Base-by-base conservation (phyloP, 37 sponge, comb jelly and placozoan genomes). In the Cladorhizidae sp. region DNA sequence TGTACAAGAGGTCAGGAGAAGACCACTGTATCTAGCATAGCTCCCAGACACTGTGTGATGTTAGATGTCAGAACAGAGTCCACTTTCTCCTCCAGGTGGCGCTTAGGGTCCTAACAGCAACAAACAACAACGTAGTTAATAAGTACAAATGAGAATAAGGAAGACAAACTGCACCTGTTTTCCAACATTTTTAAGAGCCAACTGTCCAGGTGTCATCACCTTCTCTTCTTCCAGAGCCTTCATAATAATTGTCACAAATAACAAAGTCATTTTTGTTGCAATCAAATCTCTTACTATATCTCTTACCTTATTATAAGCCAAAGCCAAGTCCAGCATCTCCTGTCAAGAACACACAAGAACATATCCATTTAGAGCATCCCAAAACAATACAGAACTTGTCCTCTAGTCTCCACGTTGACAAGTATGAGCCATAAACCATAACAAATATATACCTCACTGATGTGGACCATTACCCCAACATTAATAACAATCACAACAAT, bases 11-110 rank as follows among this genome's bases (percentile, higher is more conserved):
- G 9, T 71, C 45, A 87, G 8, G 93, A 96, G 84, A 98, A 98
- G 41, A 96, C 97, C 15, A 98, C 97, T 42, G 96, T 98, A 51
- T 91, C 91, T 73, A 98, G 75, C 99, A 98, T 98, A 76, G 99
- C 93, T 38, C 97, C 99, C 26, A 98, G 83, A 73, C 89, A 86
- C 87, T 98, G 99, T 31, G 89, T 87, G 45, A 98, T 96, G 84
- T 98, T 98, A 41, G 95, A 70, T 20, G 99, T 94, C 75, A 98
- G 85, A 55, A 96, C 83, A 12, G 76, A 45, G 67, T 98, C 95
- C 3, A 98, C 97, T 62, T 96, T 92, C 81, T 98, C 99, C 75
- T 98, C 97, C 36, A 98, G 74, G 70, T 98, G 99, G 21, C 99
- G 81, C 84, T 98, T 98, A 36, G 99, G 99, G 58, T 98, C 99